Conservation (phyloP, 2,797 vertebrate species). For the Gastrophryne carolinensis region DNA sequence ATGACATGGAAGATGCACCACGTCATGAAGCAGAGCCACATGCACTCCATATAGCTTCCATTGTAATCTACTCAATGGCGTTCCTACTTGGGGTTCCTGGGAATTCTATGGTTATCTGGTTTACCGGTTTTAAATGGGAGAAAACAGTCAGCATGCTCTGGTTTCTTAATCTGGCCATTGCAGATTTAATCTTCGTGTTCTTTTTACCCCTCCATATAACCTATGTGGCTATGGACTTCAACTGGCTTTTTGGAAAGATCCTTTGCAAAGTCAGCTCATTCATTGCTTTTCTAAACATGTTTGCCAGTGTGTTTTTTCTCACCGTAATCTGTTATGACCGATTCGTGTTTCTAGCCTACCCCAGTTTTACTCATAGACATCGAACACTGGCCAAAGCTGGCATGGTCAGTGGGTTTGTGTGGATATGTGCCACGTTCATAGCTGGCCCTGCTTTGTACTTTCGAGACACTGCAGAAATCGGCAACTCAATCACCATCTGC, state of each 20-base stretch:
- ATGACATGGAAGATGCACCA: slow-evolving; percentile 68
- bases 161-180: slow-evolving; percentile 90
- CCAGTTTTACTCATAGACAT: slow-evolving; percentile 72
- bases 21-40: slow-evolving; percentile 65
- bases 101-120: slow-evolving; percentile 90
- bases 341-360: slow-evolving; percentile 80
- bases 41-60: slow-evolving; percentile 78
- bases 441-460: slow-evolving; percentile 83
- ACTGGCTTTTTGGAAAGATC: slow-evolving; percentile 86
- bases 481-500: slow-evolving; percentile 76
- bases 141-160: slow-evolving; percentile 86
- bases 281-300: slow-evolving; percentile 89
- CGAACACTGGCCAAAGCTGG: slow-evolving; percentile 74
- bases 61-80: slow-evolving; percentile 81
- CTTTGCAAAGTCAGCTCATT: slow-evolving; percentile 93
- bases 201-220: slow-evolving; percentile 90
- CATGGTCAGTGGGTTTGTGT: slow-evolving; percentile 67
- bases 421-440: slow-evolving; percentile 74
- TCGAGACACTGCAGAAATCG: slow-evolving; percentile 73
- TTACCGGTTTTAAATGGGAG: slow-evolving; percentile 87
- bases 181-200: slow-evolving; percentile 91
- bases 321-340: slow-evolving; percentile 88
- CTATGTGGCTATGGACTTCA: slow-evolving; percentile 86
- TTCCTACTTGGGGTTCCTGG: slow-evolving; percentile 87
- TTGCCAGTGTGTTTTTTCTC: slow-evolving; percentile 91